A percentile compares a stretch with the other conserved stretches of the same genome.
Conservation (phyloP, 2,113 vertebrate species). For the Paramisgurnus dabryanus region DNA sequence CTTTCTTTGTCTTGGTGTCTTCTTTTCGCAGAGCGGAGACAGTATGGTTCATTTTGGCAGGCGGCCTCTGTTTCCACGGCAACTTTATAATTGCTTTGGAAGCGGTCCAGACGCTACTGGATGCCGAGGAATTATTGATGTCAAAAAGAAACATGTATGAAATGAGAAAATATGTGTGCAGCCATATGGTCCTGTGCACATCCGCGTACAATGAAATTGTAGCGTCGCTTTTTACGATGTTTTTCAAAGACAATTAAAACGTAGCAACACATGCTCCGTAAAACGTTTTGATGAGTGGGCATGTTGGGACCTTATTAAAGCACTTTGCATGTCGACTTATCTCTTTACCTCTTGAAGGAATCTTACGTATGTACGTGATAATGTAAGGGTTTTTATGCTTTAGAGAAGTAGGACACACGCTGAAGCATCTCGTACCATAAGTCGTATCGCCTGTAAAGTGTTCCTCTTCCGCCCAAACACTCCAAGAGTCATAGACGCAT, state of each 20-base stretch:
- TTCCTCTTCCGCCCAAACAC: constrained; percentile 27
- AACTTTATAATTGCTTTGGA: constrained; percentile 98
- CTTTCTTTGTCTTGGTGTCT: constrained; percentile 75
- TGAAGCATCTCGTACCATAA: constrained; percentile 15
- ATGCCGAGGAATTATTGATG: constrained; percentile 87
- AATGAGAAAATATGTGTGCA: constrained; percentile 75
- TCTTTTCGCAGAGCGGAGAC: constrained; percentile 80
- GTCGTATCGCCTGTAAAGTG: constrained; percentile 25
- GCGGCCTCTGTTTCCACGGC: constrained; percentile 90
- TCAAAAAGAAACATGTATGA: constrained; percentile 89
- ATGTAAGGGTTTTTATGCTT: constrained; percentile 25
- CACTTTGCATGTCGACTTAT: constrained; percentile 8
- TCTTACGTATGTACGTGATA: neutral
- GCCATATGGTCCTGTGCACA: constrained; percentile 77
- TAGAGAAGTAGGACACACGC: constrained; percentile 32
- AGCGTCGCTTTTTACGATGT: constrained; percentile 64
- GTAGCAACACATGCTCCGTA: constrained; percentile 16
- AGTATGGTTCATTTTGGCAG: constrained; percentile 87
- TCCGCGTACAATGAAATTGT: constrained; percentile 71
- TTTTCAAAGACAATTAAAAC: constrained; percentile 59
- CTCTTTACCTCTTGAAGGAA: neutral
- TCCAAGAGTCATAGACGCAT: constrained; percentile 62
- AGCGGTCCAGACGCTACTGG: constrained; percentile 85
- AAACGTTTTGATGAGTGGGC: constrained; percentile 18
- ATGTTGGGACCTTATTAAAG: neutral